Evolutionary conservation across 2,797 vertebrate species (phyloP), one percentile per base, ranked within the genome.

Genomic region (Smutsia gigantea): DNA sequence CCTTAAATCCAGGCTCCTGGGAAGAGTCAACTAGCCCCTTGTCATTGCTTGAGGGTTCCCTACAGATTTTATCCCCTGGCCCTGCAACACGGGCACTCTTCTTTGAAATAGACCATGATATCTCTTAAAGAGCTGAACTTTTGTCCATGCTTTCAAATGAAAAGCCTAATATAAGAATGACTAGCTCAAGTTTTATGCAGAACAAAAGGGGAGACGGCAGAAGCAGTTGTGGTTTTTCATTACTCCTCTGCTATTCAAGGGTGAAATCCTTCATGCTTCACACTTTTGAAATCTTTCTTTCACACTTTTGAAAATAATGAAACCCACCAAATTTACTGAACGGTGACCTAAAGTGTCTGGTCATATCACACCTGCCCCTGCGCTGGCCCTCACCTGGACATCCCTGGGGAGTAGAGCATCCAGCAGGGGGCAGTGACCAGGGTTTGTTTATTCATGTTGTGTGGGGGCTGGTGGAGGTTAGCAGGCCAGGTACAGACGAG

Each of bases 331-430:
- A 14, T 69, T 11, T 59, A 19, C 51, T 66, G 31, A 84, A 18
- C 0, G 11, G n/a, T 1, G 2, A 71, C 1, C 3, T 11, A 23
- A 42, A 51, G 29, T 15, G 18, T 1, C 4, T 27, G 27, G 46
- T 85, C 31, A 5, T 13, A 59, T 55, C 59, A 7, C 53, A 55
- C 29, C 1, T 17, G 34, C 37, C 12, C 0, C 0, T 5, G 4
- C 19, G 31, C 63, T 29, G 17, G 42, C 55, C 23, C 6, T 68
- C 34, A 10, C 11, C 7, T 0, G 1, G 8, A 29, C 1, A 12
- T 46, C n/a, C 14, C 46, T 72, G 39, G 34, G 39, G 81, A 78
- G 34, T 11, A 74, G 12, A 64, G 68, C 9, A 7, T 15, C 55
- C n/a, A 8, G 19, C 27, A 19, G 51, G 19, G 18, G 39, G 0